Evolutionary conservation across 2,113 vertebrate genomes (phyloP).

Genomic region (Cyanocitta stelleri): DNA sequence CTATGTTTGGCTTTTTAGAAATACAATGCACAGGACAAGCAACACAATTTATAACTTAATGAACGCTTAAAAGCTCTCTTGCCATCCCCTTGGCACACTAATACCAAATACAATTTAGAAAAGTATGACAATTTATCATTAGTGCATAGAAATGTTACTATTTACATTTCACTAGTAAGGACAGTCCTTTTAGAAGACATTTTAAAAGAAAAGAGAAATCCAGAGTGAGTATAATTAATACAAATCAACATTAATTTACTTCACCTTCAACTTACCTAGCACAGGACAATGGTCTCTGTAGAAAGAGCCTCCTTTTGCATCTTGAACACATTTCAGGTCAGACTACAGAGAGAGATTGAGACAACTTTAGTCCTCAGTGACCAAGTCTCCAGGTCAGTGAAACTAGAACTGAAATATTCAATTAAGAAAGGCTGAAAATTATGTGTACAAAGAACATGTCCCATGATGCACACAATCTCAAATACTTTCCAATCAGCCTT

Average conservation of each 20-base stretch:
- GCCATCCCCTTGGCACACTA: not conserved
- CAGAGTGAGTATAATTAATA: not conserved
- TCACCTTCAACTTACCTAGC: slow-evolving; percentile 81
- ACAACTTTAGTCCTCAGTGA: not conserved
- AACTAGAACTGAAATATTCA: not conserved
- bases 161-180: not conserved
- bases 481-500: not conserved
- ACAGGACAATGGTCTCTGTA: slow-evolving; percentile 99
- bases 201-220: not conserved
- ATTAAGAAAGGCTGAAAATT: not conserved
- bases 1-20: not conserved
- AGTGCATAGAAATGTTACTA: not conserved
- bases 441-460: not conserved
- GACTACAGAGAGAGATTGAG: slow-evolving; percentile 75
- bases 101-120: not conserved
- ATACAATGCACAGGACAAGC: rapidly evolving
- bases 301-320: slow-evolving; percentile 99
- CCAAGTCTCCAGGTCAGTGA: not conserved
- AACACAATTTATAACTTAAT: not conserved
- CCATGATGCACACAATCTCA: not conserved
- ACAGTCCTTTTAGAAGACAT: not conserved
- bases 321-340: slow-evolving; percentile 97
- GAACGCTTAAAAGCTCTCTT: not conserved
- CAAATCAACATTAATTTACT: not conserved
- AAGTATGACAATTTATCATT: not conserved